Percentiles rank a stretch among this genome's conserved stretches.
These are phyloP conservation scores for Otus sunia DNA, from an alignment of 2,113 vertebrate species.

Conservation along the genomic window DNA sequence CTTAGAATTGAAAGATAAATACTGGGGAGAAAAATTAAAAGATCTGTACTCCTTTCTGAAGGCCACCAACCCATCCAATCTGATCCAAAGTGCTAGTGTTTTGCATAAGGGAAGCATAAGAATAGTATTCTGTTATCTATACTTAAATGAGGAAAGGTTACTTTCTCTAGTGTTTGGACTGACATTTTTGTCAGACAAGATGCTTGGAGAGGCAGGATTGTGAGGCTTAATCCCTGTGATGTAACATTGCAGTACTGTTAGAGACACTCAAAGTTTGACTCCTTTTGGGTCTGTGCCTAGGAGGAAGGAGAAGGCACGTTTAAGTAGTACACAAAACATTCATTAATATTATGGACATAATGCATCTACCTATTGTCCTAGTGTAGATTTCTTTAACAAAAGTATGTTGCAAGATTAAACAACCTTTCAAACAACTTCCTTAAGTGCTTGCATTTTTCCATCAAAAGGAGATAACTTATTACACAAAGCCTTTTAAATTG, in stretches of 20 bases:
- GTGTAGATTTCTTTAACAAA: background rate
- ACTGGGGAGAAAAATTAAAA: background rate
- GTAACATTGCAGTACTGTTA: background rate
- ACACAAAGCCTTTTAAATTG: background rate
- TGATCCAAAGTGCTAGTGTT: background rate
- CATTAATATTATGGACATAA: background rate
- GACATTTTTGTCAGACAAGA: background rate
- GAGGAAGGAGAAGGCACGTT: background rate
- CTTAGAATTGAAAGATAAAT: background rate
- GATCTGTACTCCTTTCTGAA: background rate
- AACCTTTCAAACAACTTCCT: background rate
- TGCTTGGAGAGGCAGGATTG: background rate
- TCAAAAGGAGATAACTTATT: background rate
- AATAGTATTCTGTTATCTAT: background rate
- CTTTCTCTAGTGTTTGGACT: background rate
- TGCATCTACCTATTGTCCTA: background rate
- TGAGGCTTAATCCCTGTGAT: background rate
- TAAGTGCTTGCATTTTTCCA: background rate
- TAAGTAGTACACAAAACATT: background rate
- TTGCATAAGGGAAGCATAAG: background rate
- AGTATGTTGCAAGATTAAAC: background rate
- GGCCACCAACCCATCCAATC: background rate
- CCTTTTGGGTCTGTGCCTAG: background rate
- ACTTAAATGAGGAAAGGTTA: background rate
- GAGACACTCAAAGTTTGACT: background rate